Evolutionary conservation across 2,113 vertebrate genomes (phyloP), one percentile per base, ranked within the genome.

Genomic region (Chionodraco myersi): DNA sequence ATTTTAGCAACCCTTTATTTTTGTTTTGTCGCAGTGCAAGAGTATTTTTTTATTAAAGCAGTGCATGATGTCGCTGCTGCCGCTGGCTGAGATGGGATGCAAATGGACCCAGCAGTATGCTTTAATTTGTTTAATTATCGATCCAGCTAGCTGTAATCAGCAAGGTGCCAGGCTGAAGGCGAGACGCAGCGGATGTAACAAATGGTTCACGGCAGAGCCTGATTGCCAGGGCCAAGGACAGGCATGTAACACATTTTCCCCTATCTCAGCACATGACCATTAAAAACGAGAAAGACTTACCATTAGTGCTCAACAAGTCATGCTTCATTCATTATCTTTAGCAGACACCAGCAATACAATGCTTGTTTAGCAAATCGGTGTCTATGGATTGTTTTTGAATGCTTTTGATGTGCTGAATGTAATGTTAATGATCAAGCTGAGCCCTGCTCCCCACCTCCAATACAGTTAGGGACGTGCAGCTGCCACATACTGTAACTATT

Each of bases 91-190:
- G 63, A 72, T 70, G 77, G 79, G 63, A 80, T 62, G 71, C 66
- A 82, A 84, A 92, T 85, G 88, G 90, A 93, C 89, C 82, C 44
- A 45, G 71, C 66, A 62, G 82, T 86, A 78, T 16, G 34, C 79
- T 83, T 91, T 92, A 86, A 94, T 94, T 94, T 92, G 85, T 93
- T 92, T 90, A 89, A 89, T 93, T 87, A 93, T 95, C 49, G 93
- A 94, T 90, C 87, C 61, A 15, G 45, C 1, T 26, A 21, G 56
- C 79, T 90, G 83, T 92, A 93, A 94, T 95, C 91, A 94, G 86
- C 90, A 73, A 84, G 82, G 67, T 86, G 86, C 83, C 72, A 75
- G 18, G 75, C 83, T 79, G 56, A 51, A 78, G 86, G 79, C 66
- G 53, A 59, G 74, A 70, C 80, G 73, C 59, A 13, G 80, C 64